Evolutionary conservation across 1,140 invertebrate species (phyloP), one percentile per base, ranked within the genome.

Genomic region (Brachionus sp.): DNA sequence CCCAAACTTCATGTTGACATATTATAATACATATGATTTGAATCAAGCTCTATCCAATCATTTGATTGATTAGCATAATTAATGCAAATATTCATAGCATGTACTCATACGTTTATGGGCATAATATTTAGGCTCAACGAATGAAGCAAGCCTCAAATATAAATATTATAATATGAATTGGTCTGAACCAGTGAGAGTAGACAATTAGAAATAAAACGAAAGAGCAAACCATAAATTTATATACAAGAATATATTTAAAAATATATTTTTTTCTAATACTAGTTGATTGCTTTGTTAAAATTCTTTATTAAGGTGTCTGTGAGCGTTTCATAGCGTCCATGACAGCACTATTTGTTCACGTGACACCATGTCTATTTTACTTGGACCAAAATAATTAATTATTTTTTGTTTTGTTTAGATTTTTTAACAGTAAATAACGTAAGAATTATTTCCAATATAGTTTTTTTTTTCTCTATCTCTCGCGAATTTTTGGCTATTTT

Each of bases 1-100:
- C 10, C 13, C 13, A 16, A 73, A 12, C 68, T 39, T 42, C 19
- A 37, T 35, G 23, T 46, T 75, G 70, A 75, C 70, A 75, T 75
- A 75, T 75, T 39, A 75, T 75, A 70, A 70, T 75, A 73, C 33
- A 39, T 73, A 75, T 75, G 70, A 75, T 75, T 57, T 57, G 19
- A 57, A 25, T 57, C 50, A 57, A 57, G 19, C 39, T 6, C 6
- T 42, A 10, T 19, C 50, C 50, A 19, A 57, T 57, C 39, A 42
- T 42, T 42, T 42, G 50, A 19, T 23, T 23, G 50, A 57, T 57
- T 57, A 57, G 50, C 50, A 57, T 57, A 57, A 57, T 57, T 19
- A 25, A 57, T 57, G 50, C 50, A 57, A 57, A 23, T 57, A 57
- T 57, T 57, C 50, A 57, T 57, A 19, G 5, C 19, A 57, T 19